phyloP scores from a whole-genome alignment of 1,140 invertebrate species.

The Pseudomyrmex dendroicus region DNA sequence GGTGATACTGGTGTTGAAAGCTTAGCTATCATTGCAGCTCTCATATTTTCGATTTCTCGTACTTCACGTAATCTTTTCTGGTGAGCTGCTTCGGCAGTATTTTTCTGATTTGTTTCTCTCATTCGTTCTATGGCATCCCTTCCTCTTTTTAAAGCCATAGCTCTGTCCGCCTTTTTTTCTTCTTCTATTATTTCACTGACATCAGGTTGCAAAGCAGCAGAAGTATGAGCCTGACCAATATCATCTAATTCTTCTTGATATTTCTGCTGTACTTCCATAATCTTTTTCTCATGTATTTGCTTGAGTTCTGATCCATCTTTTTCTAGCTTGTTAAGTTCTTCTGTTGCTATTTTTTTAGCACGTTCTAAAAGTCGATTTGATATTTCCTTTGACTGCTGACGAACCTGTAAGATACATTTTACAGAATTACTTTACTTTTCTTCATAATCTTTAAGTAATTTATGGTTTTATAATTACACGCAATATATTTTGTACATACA shows the following conservation, averaged over 20 bases:
- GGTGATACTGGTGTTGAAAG: conserved; percentile 61
- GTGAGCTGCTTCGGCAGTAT: conserved; percentile 72
- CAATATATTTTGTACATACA: no score
- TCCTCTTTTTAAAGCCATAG: conserved; percentile 81
- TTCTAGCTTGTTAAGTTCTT: conserved; percentile 81
- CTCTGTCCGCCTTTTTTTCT: conserved; percentile 77
- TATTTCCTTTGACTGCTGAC: conserved; percentile 86
- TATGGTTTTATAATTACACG: no score
- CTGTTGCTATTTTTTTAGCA: conserved; percentile 81
- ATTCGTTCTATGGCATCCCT: conserved; percentile 79
- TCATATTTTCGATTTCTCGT: conserved; percentile 84
- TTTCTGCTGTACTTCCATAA: conserved; percentile 83
- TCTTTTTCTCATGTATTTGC: conserved; percentile 82
- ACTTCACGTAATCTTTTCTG: conserved; percentile 81
- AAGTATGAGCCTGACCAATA: conserved; percentile 84
- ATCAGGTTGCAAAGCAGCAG: conserved; percentile 80
- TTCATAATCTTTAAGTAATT: no score
- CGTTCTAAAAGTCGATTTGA: conserved; percentile 84
- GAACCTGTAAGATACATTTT: conserved; percentile 78
- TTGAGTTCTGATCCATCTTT: conserved; percentile 81
- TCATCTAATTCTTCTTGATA: conserved; percentile 84
- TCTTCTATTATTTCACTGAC: conserved; percentile 76
- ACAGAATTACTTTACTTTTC: background rate
- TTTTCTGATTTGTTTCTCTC: conserved; percentile 70
- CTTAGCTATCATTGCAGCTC: conserved; percentile 81